Evolutionary conservation across 2,888 invertebrate species (phyloP).

Genomic region (Crematogaster levior): DNA sequence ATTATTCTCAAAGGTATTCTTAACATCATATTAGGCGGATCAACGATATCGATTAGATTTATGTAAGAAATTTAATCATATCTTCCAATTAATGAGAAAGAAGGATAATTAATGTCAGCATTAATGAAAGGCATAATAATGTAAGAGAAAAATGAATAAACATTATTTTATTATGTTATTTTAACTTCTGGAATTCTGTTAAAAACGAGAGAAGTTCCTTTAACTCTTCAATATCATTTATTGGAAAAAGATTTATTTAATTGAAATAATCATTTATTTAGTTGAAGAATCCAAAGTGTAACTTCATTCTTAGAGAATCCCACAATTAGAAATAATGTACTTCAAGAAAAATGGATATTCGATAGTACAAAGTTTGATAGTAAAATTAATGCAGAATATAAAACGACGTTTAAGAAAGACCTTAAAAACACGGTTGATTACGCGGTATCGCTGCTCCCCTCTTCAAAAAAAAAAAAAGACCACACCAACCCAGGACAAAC

Average conservation of each 20-base stretch:
- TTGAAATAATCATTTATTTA: neutral
- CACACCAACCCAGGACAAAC: neutral
- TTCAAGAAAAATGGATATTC: neutral
- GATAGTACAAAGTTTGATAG: neutral
- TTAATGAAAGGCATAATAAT: neutral
- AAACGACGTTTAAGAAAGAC: neutral
- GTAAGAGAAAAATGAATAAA: neutral
- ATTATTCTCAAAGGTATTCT: neutral
- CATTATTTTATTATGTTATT: neutral
- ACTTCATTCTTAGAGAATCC: neutral
- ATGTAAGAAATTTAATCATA: neutral
- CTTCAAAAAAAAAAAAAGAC: neutral
- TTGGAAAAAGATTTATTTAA: too few species aligned
- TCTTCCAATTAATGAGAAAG: neutral
- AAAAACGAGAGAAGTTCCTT: neutral
- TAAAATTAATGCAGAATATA: neutral
- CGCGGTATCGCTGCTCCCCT: neutral
- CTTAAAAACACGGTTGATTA: neutral
- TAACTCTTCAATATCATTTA: neutral
- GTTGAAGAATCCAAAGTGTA: neutral
- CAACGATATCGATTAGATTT: neutral
- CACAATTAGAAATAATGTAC: neutral
- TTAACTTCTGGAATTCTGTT: neutral
- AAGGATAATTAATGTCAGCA: neutral
- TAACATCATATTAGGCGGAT: neutral